Evolutionary conservation across 2,888 invertebrate species (phyloP).

Genomic region (Ptilodon capucinus): DNA sequence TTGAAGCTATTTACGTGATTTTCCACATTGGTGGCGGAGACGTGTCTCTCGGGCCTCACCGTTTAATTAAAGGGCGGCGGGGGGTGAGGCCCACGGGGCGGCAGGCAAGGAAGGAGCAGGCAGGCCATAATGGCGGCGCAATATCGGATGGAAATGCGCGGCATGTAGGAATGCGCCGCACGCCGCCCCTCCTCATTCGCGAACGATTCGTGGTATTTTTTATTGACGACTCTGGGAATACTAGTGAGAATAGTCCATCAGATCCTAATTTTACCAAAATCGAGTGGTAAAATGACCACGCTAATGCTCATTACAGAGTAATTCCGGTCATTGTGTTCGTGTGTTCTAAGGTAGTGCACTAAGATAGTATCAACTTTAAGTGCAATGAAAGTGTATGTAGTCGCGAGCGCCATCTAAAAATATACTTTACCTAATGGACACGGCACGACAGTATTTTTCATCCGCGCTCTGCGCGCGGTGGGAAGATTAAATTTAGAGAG

Average conservation of each 20-base stretch:
- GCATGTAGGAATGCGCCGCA: slow-evolving; percentile 82
- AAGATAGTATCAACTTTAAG: slow-evolving; percentile 21
- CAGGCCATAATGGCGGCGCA: slow-evolving; percentile 81
- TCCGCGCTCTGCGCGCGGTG: slow-evolving; percentile 54
- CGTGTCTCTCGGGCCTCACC: slow-evolving; percentile 79
- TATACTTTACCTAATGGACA: slow-evolving; percentile 72
- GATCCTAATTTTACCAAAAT: slow-evolving; percentile 44
- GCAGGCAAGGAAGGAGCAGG: slow-evolving; percentile 63
- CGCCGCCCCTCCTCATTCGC: slow-evolving; percentile 75
- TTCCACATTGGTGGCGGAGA: slow-evolving; percentile 73
- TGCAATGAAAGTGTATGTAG: slow-evolving; percentile 48
- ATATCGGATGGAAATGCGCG: slow-evolving; percentile 83
- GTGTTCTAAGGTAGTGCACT: slow-evolving; percentile 18
- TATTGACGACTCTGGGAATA: slow-evolving; percentile 79
- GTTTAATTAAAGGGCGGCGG: slow-evolving; percentile 82
- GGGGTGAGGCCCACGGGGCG: slow-evolving; percentile 60
- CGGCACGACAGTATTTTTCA: slow-evolving; percentile 68
- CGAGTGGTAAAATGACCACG: slow-evolving; percentile 23
- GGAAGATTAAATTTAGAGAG: slow-evolving; percentile 71
- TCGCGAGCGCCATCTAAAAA: slow-evolving; percentile 60
- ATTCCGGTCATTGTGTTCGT: slow-evolving; percentile 7
- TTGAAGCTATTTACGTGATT: slow-evolving; percentile 77
- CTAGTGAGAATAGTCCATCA: slow-evolving; percentile 56
- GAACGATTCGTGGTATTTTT: slow-evolving; percentile 81
- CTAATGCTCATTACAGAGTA: slow-evolving; percentile 8